Evolutionary conservation across 2,113 vertebrate genomes (phyloP), one percentile per base, ranked within the genome.

Genomic region (Anolis carolinensis): DNA sequence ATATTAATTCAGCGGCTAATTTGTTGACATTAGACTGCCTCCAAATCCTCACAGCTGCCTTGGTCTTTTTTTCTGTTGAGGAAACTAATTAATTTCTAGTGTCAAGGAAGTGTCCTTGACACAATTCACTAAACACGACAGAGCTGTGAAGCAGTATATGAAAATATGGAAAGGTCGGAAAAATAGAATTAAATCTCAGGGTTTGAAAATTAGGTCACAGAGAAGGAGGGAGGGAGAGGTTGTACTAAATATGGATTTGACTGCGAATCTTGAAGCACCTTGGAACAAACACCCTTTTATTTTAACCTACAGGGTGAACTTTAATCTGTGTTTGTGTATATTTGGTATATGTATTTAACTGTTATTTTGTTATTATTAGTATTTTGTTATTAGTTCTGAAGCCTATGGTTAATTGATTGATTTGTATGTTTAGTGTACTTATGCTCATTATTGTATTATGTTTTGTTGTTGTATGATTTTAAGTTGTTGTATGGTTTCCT

Each of bases 1-100:
- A 7, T 25, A 50, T 36, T 78, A 77, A 79, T 88, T 74, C 11
- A 78, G 18, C 18, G 84, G 18, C 48, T 34, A 86, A 50, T 82
- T 81, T 82, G 5, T 71, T 78, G 88, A 16, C 55, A 39, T n/a
- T 77, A 20, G 34, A 4, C 0, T 13, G 55, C 16, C 82, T 21
- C 9, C 2, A 18, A 82, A 39, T 65, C 7, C 14, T 0, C 39
- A 75, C 23, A 21, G 34, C 55, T 68, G 59, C 39, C 39, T 44
- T 44, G 39, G 5, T 44, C 39, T 72, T 87, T 74, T 8, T 83
- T 80, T 63, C 68, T 6, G 4, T 48, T 62, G 68, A 80, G 59
- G 32, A 30, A 52, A 14, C 27, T 86, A 82, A 82, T 79, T 25
- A 21, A 36, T 67, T 78, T 77, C 79, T 44, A 36, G 44, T 14